phyloP scores from a whole-genome alignment of 1,140 invertebrate species.

The Mamestra configurata region DNA sequence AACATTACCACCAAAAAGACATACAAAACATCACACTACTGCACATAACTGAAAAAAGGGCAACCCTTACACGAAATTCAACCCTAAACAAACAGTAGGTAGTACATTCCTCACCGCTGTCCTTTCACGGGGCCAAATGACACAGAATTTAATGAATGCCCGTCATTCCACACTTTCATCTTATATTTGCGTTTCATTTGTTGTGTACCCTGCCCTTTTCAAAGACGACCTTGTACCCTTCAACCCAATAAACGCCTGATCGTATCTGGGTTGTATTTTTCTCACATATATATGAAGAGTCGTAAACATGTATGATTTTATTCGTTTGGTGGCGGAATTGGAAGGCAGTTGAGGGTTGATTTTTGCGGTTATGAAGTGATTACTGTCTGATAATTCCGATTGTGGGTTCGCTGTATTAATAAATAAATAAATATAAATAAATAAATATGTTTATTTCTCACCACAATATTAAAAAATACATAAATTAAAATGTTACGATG shows the following conservation, averaged over 20 bases:
- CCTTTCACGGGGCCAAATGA: conserved; percentile 9
- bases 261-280: conserved; percentile 11
- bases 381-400: background rate
- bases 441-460: too few relatives aligned
- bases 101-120: background rate
- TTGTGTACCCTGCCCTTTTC: background rate
- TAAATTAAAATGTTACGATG: too few relatives aligned
- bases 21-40: too few relatives aligned
- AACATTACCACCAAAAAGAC: background rate
- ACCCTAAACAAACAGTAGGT: conserved; percentile 8
- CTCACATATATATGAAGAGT: background rate
- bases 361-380: background rate
- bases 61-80: background rate
- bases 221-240: background rate
- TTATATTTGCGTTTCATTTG: conserved; percentile 32
- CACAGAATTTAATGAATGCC: conserved; percentile 43
- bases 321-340: background rate
- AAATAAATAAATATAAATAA: too few relatives aligned
- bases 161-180: conserved; percentile 24
- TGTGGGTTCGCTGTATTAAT: background rate
- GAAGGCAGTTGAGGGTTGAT: background rate
- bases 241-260: conserved; percentile 4
- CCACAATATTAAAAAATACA: too few relatives aligned
- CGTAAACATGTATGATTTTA: conserved; percentile 15
- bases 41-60: background rate